These are phyloP conservation scores for Byasa hedistus DNA, from an alignment of 2,888 invertebrate species.

Conservation along the genomic window DNA sequence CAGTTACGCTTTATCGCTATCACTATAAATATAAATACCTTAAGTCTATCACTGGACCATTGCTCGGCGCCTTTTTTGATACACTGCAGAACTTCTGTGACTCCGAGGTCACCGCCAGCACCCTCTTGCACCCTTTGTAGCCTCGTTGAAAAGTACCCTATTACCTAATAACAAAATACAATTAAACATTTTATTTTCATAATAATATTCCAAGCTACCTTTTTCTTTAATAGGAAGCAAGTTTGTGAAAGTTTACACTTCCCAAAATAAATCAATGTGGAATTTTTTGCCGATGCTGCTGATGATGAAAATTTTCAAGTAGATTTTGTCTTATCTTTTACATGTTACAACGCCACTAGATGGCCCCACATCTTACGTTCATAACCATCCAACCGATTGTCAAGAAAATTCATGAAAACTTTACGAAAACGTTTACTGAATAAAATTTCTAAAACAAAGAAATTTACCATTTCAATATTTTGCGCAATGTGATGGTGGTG, in stretches of 20 bases:
- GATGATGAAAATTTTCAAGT: no score
- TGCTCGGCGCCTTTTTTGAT: constrained; percentile 95
- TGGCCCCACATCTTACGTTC: no score
- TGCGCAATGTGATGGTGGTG: constrained; percentile 93
- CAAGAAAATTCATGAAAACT: background rate
- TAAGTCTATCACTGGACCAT: constrained; percentile 96
- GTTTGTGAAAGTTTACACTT: no score
- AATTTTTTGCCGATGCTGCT: no score
- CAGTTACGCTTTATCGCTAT: no score
- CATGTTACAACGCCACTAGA: no score
- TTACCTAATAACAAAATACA: constrained; percentile 66
- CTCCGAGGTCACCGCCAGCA: constrained; percentile 86
- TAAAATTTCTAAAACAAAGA: background rate
- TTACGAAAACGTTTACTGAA: background rate
- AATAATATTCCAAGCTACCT: no score
- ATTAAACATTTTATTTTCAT: no score
- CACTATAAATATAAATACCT: constrained; percentile 79
- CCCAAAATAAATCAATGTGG: no score
- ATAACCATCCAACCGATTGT: no score
- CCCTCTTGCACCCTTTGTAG: constrained; percentile 82
- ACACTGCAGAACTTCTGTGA: constrained; percentile 90
- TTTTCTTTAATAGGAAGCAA: no score
- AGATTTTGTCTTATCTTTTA: no score
- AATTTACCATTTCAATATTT: constrained; percentile 93
- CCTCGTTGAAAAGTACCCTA: constrained; percentile 82